Conservation (phyloP, 2,797 vertebrate genomes). For the Mareca strepera region DNA sequence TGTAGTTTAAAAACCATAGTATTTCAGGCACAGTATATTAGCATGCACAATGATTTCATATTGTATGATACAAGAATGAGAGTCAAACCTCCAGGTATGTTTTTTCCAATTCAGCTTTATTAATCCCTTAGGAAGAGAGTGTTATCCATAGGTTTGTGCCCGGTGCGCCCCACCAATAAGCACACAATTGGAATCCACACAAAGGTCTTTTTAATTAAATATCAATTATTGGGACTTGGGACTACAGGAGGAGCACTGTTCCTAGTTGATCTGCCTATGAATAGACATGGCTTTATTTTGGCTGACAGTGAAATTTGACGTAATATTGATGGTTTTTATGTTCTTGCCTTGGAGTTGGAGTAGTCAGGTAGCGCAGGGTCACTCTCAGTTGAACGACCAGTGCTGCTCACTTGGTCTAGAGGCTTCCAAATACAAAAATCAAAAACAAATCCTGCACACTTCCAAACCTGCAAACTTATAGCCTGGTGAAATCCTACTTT, state of each 20-base stretch:
- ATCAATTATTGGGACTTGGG: too few relatives aligned
- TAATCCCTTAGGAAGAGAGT: not conserved
- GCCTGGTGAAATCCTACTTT: not conserved
- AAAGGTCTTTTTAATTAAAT: too few relatives aligned
- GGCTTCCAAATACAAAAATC: not conserved
- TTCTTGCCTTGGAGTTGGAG: not conserved
- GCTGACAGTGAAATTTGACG: not conserved
- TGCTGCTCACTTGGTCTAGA: not conserved
- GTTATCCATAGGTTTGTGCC: too few relatives aligned
- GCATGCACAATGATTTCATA: not conserved
- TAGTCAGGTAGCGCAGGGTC: not conserved
- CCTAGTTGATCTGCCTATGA: not conserved
- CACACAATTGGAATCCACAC: too few relatives aligned
- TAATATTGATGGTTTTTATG: not conserved
- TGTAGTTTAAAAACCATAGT: not conserved
- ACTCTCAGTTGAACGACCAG: not conserved
- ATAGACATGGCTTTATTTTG: not conserved
- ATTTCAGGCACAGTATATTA: not conserved
- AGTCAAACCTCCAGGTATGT: fast-evolving
- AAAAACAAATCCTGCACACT: not conserved
- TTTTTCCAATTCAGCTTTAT: not conserved
- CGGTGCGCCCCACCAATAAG: too few relatives aligned
- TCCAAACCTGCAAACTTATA: not conserved
- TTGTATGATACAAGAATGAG: not conserved
- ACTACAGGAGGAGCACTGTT: not conserved